These are phyloP conservation scores for Hetaerina titia DNA, from an alignment of 2,888 invertebrate genomes.

Conservation along the genomic window DNA sequence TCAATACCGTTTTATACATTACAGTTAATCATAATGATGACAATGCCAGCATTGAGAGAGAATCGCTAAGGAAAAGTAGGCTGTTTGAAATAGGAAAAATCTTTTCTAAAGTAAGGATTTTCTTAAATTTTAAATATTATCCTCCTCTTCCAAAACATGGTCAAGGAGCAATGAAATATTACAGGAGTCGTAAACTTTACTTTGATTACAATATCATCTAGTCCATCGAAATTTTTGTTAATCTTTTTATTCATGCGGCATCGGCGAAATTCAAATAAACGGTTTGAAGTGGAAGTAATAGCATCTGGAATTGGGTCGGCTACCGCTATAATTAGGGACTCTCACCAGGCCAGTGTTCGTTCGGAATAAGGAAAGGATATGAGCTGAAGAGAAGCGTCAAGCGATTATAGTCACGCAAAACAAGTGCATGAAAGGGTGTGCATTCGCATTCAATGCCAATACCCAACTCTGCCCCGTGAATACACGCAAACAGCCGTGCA, in stretches of 20 bases:
- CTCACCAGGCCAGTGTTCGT: background rate
- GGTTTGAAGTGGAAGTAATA: background rate
- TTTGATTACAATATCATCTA: too few relatives aligned
- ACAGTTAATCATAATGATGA: too few relatives aligned
- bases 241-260: background rate
- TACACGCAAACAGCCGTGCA: background rate
- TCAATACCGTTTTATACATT: too few relatives aligned
- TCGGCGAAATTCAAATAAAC: background rate
- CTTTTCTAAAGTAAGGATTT: too few relatives aligned
- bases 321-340: constrained; percentile 23
- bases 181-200: too few relatives aligned
- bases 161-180: too few relatives aligned
- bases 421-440: background rate
- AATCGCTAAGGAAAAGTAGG: too few relatives aligned
- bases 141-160: too few relatives aligned
- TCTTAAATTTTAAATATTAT: too few relatives aligned
- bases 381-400: background rate
- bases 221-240: too few relatives aligned
- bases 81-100: too few relatives aligned
- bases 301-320: background rate
- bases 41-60: too few relatives aligned
- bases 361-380: background rate
- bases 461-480: constrained; percentile 34
- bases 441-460: background rate
- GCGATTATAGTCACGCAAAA: background rate